Conservation (phyloP, 1,140 invertebrate species). For the Zophobas morio region DNA sequence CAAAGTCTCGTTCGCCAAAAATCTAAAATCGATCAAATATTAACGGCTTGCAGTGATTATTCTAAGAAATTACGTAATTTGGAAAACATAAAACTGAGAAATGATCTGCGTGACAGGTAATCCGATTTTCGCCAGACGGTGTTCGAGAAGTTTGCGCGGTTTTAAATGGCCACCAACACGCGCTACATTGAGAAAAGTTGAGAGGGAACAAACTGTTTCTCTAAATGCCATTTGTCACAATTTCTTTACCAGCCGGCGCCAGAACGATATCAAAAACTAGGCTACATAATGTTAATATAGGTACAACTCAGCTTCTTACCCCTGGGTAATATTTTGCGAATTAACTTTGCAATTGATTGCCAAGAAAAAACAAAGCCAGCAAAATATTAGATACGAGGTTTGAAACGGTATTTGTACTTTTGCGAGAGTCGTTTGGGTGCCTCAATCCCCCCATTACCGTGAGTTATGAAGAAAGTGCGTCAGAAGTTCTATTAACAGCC, state of each 20-base stretch:
- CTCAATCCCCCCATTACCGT: slow-evolving; percentile 53
- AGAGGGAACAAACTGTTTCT: slow-evolving; percentile 54
- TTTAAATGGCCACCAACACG: slow-evolving; percentile 57
- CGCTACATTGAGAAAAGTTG: slow-evolving; percentile 56
- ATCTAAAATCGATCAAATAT: neutral
- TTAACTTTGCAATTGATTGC: slow-evolving; percentile 47
- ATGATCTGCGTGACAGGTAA: slow-evolving; percentile 55
- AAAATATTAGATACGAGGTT: slow-evolving; percentile 53
- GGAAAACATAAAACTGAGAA: slow-evolving; percentile 40
- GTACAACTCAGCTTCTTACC: slow-evolving; percentile 17
- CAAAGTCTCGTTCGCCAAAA: neutral
- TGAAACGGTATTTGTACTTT: slow-evolving; percentile 47
- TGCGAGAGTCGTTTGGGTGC: slow-evolving; percentile 42
- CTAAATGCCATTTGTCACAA: slow-evolving; percentile 59
- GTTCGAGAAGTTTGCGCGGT: slow-evolving; percentile 56
- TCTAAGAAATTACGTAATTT: slow-evolving; percentile 15
- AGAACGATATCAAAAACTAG: slow-evolving; percentile 37
- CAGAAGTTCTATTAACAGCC: slow-evolving; percentile 57
- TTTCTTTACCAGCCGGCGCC: slow-evolving; percentile 55
- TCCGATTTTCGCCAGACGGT: slow-evolving; percentile 54
- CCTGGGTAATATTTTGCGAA: slow-evolving; percentile 34
- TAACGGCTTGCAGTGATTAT: slow-evolving; percentile 2
- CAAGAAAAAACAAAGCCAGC: slow-evolving; percentile 48
- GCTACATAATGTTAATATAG: slow-evolving; percentile 35
- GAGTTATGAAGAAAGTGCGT: slow-evolving; percentile 60